These are phyloP conservation scores for Calonectris borealis DNA, from an alignment of 2,113 vertebrate genomes.

Conservation along the genomic window DNA sequence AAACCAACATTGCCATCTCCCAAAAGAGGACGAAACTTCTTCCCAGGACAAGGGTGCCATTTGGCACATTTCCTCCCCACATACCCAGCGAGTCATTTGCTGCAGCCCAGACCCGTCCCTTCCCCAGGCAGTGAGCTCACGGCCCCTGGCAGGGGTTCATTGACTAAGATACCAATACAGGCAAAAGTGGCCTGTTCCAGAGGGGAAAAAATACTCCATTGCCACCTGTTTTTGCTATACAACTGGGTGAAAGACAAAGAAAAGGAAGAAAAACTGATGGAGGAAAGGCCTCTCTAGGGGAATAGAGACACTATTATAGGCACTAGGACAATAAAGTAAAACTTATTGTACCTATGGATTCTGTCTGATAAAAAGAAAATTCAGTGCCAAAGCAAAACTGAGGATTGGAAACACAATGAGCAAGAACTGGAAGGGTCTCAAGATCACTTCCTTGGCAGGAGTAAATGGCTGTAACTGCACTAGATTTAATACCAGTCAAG, in stretches of 20 bases:
- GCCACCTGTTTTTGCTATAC: not conserved
- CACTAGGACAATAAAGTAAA: not conserved
- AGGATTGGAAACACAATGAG: not conserved
- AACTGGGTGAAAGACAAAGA: not conserved
- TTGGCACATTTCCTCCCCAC: not conserved
- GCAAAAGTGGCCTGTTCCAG: not conserved
- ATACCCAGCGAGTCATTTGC: not conserved
- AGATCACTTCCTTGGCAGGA: not conserved
- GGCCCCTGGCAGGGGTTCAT: not conserved
- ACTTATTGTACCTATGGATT: not conserved
- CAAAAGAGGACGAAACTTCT: not conserved
- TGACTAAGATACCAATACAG: conserved; percentile 10
- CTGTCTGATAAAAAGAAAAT: not conserved
- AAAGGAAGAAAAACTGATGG: not conserved
- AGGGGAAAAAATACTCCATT: not conserved
- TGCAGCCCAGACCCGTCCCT: not conserved
- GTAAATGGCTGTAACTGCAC: not conserved
- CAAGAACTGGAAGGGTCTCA: not conserved
- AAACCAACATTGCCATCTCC: not conserved
- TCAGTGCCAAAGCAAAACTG: not conserved
- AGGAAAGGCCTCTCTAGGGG: not conserved
- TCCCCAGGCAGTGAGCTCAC: not conserved
- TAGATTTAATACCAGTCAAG: not conserved
- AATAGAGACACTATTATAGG: not conserved
- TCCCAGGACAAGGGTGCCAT: not conserved